Evolutionary conservation across 2,113 vertebrate species (phyloP), one percentile per base, ranked within the genome.

Genomic region (Saguinus midas): DNA sequence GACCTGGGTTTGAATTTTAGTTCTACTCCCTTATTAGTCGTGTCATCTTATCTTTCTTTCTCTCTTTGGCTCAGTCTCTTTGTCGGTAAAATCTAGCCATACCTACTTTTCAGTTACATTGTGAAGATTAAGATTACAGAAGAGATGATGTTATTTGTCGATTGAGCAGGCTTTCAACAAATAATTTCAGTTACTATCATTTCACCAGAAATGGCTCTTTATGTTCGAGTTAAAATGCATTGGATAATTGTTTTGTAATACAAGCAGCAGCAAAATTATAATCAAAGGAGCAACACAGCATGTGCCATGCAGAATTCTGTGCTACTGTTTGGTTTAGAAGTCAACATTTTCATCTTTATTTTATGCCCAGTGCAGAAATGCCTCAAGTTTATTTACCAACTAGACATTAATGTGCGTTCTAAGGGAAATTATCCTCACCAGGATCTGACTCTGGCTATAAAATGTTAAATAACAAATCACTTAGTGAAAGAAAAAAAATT

Each of bases 381-480:
- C 80, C 90, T 96, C 84, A 80, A 78, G 70, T 96, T 88, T 93
- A 96, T 90, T 96, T 97, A 89, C 93, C 96, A 90, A 68, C 52
- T 27, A 79, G 91, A 95, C 72, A 32, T 81, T 90, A 88, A 96
- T 40, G 76, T 35, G n/a, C 72, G 13, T 79, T 94, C 81, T 25
- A 90, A 76, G 48, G 87, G 61, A 96, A 96, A 96, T 96, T 79
- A 92, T 8, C 92, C 87, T 91, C 95, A 55, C 87, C 92, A 82
- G 87, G 72, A 90, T 79, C 80, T 0, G 0, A 85, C 93, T 23
- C 23, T 20, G 45, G 91, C 76, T 92, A 66, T 87, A 85, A 96
- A 96, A 82, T 55, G 40, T 61, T 96, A 97, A 98, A 97, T 79
- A 96, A 95, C 55, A 96, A 94, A 97, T 97, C 95, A 92, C 68